Percentiles rank a stretch among this genome's conserved stretches.
These are phyloP conservation scores for Drosophila seguyi DNA, from an alignment of 1,140 invertebrate genomes.

Conservation along the genomic window DNA sequence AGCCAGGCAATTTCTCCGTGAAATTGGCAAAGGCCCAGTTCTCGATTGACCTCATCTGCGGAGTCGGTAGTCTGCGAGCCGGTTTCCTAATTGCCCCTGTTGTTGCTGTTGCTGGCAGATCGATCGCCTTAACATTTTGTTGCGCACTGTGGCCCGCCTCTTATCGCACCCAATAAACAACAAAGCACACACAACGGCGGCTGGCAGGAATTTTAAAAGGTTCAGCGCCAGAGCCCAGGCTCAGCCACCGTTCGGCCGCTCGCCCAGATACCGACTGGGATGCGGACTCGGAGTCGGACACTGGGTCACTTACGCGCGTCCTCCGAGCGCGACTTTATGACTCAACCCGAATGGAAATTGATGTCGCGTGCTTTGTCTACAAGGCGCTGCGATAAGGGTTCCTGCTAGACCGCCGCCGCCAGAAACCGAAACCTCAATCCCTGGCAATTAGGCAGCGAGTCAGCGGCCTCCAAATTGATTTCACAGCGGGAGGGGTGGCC, in stretches of 20 bases:
- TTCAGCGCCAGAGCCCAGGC: constrained; percentile 69
- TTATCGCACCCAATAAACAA: constrained; percentile 81
- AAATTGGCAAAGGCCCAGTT: constrained; percentile 31
- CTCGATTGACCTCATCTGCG: constrained; percentile 54
- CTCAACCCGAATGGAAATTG: constrained; percentile 73
- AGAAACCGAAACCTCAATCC: constrained; percentile 28
- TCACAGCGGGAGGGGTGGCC: constrained; percentile 66
- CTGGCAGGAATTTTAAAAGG: constrained; percentile 84
- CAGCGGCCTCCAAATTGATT: constrained; percentile 77
- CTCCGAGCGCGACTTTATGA: constrained; percentile 75
- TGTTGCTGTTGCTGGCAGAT: constrained; percentile 14
- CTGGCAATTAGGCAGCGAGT: constrained; percentile 75
- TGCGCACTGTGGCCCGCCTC: constrained; percentile 64
- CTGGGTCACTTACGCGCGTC: constrained; percentile 75
- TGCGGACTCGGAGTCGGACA: constrained; percentile 39
- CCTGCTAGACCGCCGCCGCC: constrained; percentile 28
- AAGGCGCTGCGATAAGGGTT: constrained; percentile 65
- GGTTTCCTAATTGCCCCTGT: constrained; percentile 56
- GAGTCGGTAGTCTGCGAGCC: constrained; percentile 46
- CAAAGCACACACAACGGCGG: constrained; percentile 71
- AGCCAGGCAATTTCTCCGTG: constrained; percentile 38
- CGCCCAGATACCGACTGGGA: constrained; percentile 11
- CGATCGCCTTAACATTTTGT: constrained; percentile 69
- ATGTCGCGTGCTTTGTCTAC: constrained; percentile 79
- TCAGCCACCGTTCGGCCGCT: constrained; percentile 8